Evolutionary conservation across 1,140 invertebrate genomes (phyloP).

Genomic region (Microvelia longipes): DNA sequence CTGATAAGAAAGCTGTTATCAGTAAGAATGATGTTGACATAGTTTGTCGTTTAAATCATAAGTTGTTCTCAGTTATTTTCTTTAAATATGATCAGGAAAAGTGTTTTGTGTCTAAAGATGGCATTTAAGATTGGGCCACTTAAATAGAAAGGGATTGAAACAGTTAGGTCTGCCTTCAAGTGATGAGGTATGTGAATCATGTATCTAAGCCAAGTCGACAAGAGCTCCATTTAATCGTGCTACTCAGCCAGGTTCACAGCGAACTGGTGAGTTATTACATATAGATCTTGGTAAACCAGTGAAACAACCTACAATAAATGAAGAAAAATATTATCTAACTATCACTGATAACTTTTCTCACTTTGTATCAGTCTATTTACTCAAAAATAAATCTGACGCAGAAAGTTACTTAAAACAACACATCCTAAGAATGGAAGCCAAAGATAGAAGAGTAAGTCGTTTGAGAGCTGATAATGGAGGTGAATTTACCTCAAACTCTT

Average conservation of each 20-base stretch:
- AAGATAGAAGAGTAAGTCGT: neutral
- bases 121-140: neutral
- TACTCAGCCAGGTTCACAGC: neutral
- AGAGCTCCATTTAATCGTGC: neutral
- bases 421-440: neutral
- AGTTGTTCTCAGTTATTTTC: neutral
- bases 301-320: neutral
- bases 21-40: conserved; percentile 2
- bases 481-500: neutral
- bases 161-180: neutral
- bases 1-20: neutral
- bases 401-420: conserved; percentile 4
- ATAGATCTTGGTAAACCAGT: neutral
- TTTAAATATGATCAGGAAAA: neutral
- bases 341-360: neutral
- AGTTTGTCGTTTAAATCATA: conserved; percentile 1
- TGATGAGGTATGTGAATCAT: neutral
- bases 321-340: neutral
- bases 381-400: neutral
- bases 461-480: neutral
- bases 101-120: neutral
- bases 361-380: neutral
- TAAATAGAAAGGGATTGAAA: neutral
- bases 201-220: neutral
- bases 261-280: neutral